Evolutionary conservation across 2,888 invertebrate genomes (phyloP).

Genomic region (Acheta domesticus): DNA sequence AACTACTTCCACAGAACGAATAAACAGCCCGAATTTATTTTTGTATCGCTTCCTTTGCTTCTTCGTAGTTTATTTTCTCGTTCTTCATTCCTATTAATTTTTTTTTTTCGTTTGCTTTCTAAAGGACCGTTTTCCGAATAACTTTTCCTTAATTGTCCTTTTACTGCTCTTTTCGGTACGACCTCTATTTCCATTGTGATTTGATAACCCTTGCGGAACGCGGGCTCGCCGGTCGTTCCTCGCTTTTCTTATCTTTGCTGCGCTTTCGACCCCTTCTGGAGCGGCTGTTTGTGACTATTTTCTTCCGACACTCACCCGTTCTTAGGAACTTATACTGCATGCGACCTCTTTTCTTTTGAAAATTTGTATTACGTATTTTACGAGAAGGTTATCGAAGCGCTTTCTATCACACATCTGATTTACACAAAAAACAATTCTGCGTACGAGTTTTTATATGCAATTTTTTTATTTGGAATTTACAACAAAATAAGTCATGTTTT

Average conservation of each 20-base stretch:
- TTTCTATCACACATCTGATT: too few species aligned
- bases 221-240: background rate
- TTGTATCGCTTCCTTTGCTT: background rate
- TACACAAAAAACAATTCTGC: too few species aligned
- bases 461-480: too few species aligned
- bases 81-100: background rate
- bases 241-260: background rate
- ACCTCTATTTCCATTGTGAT: constrained; percentile 2
- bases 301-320: too few species aligned
- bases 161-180: background rate
- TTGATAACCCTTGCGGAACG: constrained; percentile 3
- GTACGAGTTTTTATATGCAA: too few species aligned
- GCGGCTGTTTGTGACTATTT: too few species aligned
- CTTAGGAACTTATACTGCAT: too few species aligned
- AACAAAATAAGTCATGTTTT: too few species aligned
- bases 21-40: constrained; percentile 6
- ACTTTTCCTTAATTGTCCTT: constrained; percentile 18
- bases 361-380: too few species aligned
- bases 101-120: background rate
- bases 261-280: too few species aligned
- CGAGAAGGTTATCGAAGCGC: too few species aligned
- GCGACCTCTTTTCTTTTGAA: too few species aligned
- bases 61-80: constrained; percentile 1
- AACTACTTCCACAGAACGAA: constrained; percentile 3
- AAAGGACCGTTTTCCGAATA: background rate